Conservation (phyloP, 2,888 invertebrate genomes). For the Craniophora ligustri region DNA sequence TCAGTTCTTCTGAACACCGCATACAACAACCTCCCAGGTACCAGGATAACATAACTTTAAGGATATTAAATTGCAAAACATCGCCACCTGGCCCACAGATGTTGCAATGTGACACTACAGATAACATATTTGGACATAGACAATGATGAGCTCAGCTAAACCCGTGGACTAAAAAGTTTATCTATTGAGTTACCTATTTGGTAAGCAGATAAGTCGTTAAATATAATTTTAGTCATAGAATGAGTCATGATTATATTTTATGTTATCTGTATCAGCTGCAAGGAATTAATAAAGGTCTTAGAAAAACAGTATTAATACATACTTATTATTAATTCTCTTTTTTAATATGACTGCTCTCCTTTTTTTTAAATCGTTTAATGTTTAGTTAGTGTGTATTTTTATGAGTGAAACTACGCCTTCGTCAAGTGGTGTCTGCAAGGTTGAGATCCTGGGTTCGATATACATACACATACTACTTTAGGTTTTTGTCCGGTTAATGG, state of each 20-base stretch:
- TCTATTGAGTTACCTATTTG: constrained; percentile 28
- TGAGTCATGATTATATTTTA: too few relatives aligned
- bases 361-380: too few relatives aligned
- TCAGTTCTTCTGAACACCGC: not conserved
- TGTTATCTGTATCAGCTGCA: not conserved
- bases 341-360: too few relatives aligned
- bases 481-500: too few relatives aligned
- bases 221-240: not conserved
- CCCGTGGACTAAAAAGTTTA: constrained; percentile 18
- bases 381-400: too few relatives aligned
- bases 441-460: too few relatives aligned
- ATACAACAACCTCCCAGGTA: constrained; percentile 22
- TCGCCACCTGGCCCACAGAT: constrained; percentile 59
- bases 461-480: too few relatives aligned
- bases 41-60: constrained; percentile 30
- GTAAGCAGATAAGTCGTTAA: constrained; percentile 1
- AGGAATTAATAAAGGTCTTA: too few relatives aligned
- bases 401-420: too few relatives aligned
- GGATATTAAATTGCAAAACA: constrained; percentile 56
- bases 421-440: too few relatives aligned
- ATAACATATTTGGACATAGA: constrained; percentile 36
- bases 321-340: too few relatives aligned
- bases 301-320: too few relatives aligned
- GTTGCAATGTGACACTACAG: constrained; percentile 50
- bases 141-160: constrained; percentile 20